Evolutionary conservation across 2,113 vertebrate genomes (phyloP).

Genomic region (Neotoma lepida): DNA sequence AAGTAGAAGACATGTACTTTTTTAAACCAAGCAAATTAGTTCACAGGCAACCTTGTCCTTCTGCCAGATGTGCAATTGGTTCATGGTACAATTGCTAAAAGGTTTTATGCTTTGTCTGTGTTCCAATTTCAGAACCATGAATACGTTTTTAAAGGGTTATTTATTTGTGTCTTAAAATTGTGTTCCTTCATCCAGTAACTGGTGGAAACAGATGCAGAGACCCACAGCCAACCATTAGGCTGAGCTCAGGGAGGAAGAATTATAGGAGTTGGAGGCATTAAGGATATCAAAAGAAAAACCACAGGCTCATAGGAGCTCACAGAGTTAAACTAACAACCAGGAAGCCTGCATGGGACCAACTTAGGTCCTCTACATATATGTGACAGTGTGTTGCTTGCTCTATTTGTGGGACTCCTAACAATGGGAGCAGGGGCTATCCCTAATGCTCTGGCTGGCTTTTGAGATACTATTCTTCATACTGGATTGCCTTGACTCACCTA

Average conservation of each 20-base stretch:
- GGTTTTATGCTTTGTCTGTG: slow-evolving; percentile 1
- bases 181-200: neutral
- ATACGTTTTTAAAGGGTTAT: neutral
- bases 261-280: neutral
- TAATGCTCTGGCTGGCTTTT: too few relatives aligned
- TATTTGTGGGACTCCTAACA: neutral
- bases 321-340: neutral
- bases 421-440: neutral
- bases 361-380: neutral
- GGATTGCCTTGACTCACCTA: neutral
- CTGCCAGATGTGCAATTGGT: neutral
- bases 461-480: neutral
- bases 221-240: neutral
- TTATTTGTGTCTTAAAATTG: neutral
- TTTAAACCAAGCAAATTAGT: slow-evolving; percentile 37
- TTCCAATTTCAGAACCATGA: neutral
- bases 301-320: neutral
- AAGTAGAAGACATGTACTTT: neutral
- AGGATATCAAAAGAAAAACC: neutral
- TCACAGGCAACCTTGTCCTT: neutral
- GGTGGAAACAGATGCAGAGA: neutral
- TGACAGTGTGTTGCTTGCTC: neutral
- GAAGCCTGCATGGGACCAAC: neutral
- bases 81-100: neutral
- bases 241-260: neutral